These are phyloP conservation scores for Corythoichthys haematopterus DNA, from an alignment of 2,113 vertebrate genomes.

Conservation along the genomic window DNA sequence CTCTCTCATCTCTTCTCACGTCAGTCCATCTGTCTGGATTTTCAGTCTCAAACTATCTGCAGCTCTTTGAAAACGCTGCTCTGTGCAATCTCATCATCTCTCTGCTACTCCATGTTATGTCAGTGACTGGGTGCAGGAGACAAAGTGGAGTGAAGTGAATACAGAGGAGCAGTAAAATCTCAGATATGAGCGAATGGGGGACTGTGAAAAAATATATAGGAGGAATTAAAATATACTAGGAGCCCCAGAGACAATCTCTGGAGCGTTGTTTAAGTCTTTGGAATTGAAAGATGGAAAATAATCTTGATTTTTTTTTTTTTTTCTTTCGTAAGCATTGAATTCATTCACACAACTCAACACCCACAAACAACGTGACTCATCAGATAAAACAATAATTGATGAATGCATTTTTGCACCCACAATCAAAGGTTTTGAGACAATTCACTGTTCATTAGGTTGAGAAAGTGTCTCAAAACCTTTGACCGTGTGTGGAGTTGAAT, in stretches of 20 bases:
- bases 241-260: slow-evolving; percentile 19
- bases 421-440: too few relatives aligned
- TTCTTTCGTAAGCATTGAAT: background rate
- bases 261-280: slow-evolving; percentile 2
- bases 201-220: slow-evolving; percentile 22
- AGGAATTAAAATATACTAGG: slow-evolving; percentile 27
- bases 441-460: too few relatives aligned
- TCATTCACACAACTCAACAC: background rate
- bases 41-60: slow-evolving; percentile 22
- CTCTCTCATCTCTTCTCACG: slow-evolving; percentile 19
- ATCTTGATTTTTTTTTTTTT: background rate
- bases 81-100: slow-evolving; percentile 19
- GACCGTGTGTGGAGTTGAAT: background rate
- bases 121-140: slow-evolving; percentile 25
- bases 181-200: slow-evolving; percentile 27
- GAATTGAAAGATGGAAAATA: background rate
- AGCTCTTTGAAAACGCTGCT: slow-evolving; percentile 17
- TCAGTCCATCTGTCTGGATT: slow-evolving; percentile 33
- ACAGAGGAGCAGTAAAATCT: slow-evolving; percentile 24
- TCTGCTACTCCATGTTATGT: slow-evolving; percentile 37
- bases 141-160: slow-evolving; percentile 28
- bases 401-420: too few relatives aligned
- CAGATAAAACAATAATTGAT: too few relatives aligned
- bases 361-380: background rate
- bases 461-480: too few relatives aligned